phyloP scores from a whole-genome alignment of 1,140 invertebrate species.

The Carcinoscorpius rotundicauda region DNA sequence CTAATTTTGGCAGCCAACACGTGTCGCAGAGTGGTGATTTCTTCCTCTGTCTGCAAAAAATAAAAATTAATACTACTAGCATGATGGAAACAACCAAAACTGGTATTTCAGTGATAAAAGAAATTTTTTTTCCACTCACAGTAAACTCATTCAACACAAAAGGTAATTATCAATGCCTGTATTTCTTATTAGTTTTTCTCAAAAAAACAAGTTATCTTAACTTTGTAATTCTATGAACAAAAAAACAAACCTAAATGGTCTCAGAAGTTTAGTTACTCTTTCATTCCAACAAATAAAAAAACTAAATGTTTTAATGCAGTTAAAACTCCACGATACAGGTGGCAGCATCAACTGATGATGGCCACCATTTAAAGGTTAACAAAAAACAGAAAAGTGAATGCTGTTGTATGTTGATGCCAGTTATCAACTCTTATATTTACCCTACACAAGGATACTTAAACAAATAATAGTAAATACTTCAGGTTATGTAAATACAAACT shows the following conservation, averaged over 20 bases:
- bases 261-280: no score
- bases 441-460: no score
- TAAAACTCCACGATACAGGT: no score
- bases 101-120: neutral
- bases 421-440: no score
- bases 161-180: neutral
- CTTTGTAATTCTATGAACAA: neutral
- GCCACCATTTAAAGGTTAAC: no score
- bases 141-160: neutral
- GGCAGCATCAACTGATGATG: no score
- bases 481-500: no score
- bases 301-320: no score
- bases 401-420: no score
- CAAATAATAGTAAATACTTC: no score
- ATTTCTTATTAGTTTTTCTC: neutral
- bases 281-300: no score
- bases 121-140: neutral
- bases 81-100: neutral
- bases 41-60: conserved; percentile 66
- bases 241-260: neutral
- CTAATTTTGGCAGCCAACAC: conserved; percentile 72
- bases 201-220: neutral
- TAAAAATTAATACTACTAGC: neutral
- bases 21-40: conserved; percentile 82
- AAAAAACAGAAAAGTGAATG: no score